A percentile compares a stretch with the other conserved stretches of the same genome.
These are phyloP conservation scores for Ornithoptera priamus DNA, from an alignment of 2,888 invertebrate species.

Conservation along the genomic window DNA sequence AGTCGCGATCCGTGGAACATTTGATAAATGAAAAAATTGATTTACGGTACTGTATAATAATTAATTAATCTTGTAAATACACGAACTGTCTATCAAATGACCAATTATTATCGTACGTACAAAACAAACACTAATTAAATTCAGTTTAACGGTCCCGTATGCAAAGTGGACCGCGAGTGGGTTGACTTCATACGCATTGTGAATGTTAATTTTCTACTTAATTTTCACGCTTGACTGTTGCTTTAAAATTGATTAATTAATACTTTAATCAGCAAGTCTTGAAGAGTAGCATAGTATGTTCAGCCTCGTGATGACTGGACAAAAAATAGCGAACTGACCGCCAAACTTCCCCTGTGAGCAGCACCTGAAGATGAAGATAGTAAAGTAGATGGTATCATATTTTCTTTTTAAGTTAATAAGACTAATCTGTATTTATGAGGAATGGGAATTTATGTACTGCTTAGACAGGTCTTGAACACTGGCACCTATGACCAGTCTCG, in stretches of 20 bases:
- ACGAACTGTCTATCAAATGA: conserved; percentile 16
- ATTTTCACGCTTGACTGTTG: conserved; percentile 23
- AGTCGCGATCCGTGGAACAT: too few species aligned
- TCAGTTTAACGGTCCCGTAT: conserved; percentile 20
- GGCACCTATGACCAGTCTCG: too few species aligned
- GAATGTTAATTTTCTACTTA: conserved; percentile 20
- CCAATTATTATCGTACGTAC: conserved; percentile 13
- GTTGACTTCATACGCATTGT: conserved; percentile 12
- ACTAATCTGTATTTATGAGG: too few species aligned
- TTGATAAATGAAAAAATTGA: background rate
- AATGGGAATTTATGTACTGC: too few species aligned
- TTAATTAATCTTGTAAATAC: conserved; percentile 22
- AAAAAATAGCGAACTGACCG: too few species aligned
- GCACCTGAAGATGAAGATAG: too few species aligned
- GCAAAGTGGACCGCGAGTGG: conserved; percentile 10
- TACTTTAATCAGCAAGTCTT: background rate
- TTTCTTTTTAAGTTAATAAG: too few species aligned
- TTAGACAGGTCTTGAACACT: too few species aligned
- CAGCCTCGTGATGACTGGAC: too few species aligned
- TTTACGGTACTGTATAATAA: conserved; percentile 12
- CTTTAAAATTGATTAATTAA: conserved; percentile 18
- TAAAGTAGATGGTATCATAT: too few species aligned
- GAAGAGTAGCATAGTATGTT: background rate
- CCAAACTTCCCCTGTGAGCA: too few species aligned
- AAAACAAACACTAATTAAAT: conserved; percentile 23